Percentiles rank a stretch among this genome's conserved stretches.
phyloP scores from a whole-genome alignment of 1,140 invertebrate genomes.

The Nilaparvata lugens region DNA sequence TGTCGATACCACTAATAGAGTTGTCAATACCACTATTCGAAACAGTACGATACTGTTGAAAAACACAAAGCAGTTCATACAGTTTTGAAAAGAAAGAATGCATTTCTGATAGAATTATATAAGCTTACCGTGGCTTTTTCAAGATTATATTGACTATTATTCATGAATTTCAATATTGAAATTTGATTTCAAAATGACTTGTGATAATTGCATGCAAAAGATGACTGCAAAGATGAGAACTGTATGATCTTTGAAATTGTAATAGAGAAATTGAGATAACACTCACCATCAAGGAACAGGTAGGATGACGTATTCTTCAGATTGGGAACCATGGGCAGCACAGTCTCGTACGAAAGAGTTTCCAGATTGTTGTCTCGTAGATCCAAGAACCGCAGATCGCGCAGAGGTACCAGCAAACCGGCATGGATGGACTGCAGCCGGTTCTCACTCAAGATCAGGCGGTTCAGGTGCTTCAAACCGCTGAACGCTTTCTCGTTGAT shows the following conservation, averaged over 20 bases:
- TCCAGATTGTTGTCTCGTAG: constrained; percentile 59
- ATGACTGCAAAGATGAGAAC: too few relatives aligned
- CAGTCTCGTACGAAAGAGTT: constrained; percentile 60
- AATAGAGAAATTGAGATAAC: background rate
- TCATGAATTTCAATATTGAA: too few relatives aligned
- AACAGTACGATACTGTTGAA: too few relatives aligned
- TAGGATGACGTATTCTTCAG: constrained; percentile 58
- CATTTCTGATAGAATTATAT: too few relatives aligned
- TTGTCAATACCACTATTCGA: too few relatives aligned
- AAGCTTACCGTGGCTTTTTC: too few relatives aligned
- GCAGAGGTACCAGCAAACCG: constrained; percentile 52
- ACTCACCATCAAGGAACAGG: constrained; percentile 65
- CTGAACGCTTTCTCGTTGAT: constrained; percentile 61
- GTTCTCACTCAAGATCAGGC: constrained; percentile 61
- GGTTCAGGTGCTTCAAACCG: constrained; percentile 53
- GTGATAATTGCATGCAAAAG: too few relatives aligned
- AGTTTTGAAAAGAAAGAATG: too few relatives aligned
- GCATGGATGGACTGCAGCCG: constrained; percentile 45
- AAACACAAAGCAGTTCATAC: too few relatives aligned
- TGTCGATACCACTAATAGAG: too few relatives aligned
- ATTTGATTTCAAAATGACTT: too few relatives aligned
- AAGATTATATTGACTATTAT: too few relatives aligned
- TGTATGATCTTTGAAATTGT: background rate
- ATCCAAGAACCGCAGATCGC: constrained; percentile 56
- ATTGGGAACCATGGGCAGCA: constrained; percentile 62